Conservation (phyloP, 2,888 invertebrate genomes). For the Syrphus vitripennis region DNA sequence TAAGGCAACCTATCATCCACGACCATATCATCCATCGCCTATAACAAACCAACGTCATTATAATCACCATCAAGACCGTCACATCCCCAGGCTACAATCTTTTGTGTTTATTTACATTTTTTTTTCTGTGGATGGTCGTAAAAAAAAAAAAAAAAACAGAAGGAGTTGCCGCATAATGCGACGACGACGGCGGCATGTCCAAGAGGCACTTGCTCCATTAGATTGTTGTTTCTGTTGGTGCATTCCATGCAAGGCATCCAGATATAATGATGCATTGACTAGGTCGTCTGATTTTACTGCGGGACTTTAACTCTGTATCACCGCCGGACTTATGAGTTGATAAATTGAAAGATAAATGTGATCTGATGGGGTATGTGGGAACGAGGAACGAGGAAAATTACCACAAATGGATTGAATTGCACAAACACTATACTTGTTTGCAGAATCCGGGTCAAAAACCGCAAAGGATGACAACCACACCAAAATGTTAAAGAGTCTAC, state of each 20-base stretch:
- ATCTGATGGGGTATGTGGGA: neutral
- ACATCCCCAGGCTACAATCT: slow-evolving; percentile 24
- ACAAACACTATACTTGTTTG: neutral
- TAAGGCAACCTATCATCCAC: neutral
- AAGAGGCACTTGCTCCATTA: slow-evolving; percentile 45
- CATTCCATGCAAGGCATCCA: slow-evolving; percentile 45
- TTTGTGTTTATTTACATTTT: slow-evolving; percentile 44
- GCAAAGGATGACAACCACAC: slow-evolving; percentile 58
- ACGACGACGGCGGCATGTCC: neutral
- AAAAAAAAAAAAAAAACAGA: no score
- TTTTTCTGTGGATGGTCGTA: neutral
- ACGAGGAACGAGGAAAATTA: neutral
- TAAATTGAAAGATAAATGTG: neutral
- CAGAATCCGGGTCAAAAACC: slow-evolving; percentile 64
- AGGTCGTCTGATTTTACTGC: slow-evolving; percentile 61
- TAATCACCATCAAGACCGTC: neutral
- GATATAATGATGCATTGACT: slow-evolving; percentile 57
- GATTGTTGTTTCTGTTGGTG: slow-evolving; percentile 52
- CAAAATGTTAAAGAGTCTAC: slow-evolving; percentile 19
- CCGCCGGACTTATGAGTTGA: slow-evolving; percentile 1
- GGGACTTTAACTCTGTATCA: slow-evolving; percentile 26
- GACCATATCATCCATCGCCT: neutral
- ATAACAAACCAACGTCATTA: neutral
- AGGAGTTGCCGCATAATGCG: neutral
- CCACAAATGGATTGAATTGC: slow-evolving; percentile 57